Evolutionary conservation across 2,888 invertebrate species (phyloP).

Genomic region (Idaea straminata): DNA sequence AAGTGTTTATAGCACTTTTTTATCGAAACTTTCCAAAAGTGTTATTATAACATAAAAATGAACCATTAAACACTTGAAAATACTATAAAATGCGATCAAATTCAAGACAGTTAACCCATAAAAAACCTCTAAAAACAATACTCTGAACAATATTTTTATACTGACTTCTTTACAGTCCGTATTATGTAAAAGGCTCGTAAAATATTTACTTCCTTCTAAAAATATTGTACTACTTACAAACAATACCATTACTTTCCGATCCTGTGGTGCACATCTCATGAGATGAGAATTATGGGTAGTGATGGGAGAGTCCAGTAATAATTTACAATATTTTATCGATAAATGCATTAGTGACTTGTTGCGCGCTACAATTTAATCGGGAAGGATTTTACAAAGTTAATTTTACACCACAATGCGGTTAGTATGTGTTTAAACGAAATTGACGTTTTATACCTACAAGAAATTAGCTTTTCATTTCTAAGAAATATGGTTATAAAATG

Average conservation of each 20-base stretch:
- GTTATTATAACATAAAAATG: neutral
- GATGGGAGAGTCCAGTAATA: conserved; percentile 13
- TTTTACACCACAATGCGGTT: neutral
- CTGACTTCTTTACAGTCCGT: conserved; percentile 25
- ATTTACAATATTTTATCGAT: conserved; percentile 17
- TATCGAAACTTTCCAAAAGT: neutral
- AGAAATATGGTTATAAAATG: too few relatives aligned
- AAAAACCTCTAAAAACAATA: conserved; percentile 20
- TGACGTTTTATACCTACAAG: neutral
- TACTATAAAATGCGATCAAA: neutral
- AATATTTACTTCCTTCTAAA: conserved; percentile 54
- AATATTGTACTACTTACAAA: conserved; percentile 46
- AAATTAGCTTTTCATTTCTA: neutral
- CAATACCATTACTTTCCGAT: conserved; percentile 41
- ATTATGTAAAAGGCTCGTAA: conserved; percentile 42
- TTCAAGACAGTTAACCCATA: conserved; percentile 3
- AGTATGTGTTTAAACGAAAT: neutral
- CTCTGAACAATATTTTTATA: conserved; percentile 21
- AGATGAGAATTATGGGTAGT: conserved; percentile 39
- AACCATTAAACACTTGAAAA: neutral
- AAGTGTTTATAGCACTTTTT: neutral
- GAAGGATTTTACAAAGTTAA: neutral
- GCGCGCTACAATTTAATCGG: neutral
- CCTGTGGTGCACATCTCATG: conserved; percentile 39
- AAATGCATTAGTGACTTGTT: neutral